Evolutionary conservation across 1,140 invertebrate species (phyloP).

Genomic region (Subanguina moxae): DNA sequence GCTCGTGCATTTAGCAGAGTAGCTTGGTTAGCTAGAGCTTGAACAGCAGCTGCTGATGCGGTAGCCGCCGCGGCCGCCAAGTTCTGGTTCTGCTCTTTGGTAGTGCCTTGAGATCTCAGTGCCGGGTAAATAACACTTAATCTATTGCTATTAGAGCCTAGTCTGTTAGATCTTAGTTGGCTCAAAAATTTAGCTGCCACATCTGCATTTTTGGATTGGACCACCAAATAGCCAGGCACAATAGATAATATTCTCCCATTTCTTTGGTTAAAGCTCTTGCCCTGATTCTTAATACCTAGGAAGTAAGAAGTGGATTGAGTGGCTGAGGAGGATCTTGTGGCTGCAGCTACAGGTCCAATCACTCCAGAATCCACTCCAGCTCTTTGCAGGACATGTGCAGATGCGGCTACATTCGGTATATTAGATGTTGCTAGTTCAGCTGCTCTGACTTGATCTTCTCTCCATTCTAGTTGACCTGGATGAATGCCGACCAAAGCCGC

Average conservation of each 20-base stretch:
- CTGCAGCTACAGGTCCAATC: too few relatives aligned
- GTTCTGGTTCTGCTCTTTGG: too few relatives aligned
- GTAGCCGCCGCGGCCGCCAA: background rate
- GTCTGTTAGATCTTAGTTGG: too few relatives aligned
- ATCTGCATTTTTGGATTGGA: background rate
- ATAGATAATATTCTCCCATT: background rate
- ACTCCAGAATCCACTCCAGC: background rate
- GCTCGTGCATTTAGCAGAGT: background rate
- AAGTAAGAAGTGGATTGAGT: background rate
- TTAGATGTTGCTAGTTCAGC: background rate
- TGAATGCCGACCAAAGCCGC: conserved; percentile 3
- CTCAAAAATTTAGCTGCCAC: background rate
- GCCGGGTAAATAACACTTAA: too few relatives aligned
- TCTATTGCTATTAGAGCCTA: too few relatives aligned
- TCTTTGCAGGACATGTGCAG: background rate
- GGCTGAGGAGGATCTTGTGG: too few relatives aligned
- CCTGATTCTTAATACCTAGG: background rate
- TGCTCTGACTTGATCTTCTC: background rate
- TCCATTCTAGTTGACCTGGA: background rate
- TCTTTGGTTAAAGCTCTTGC: background rate
- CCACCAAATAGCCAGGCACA: background rate
- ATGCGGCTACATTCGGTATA: background rate
- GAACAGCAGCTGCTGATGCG: background rate
- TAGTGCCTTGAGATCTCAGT: too few relatives aligned
- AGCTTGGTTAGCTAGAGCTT: background rate